Evolutionary conservation across 2,113 vertebrate species (phyloP), one percentile per base, ranked within the genome.

Genomic region (Lagenorhynchus albirostris): DNA sequence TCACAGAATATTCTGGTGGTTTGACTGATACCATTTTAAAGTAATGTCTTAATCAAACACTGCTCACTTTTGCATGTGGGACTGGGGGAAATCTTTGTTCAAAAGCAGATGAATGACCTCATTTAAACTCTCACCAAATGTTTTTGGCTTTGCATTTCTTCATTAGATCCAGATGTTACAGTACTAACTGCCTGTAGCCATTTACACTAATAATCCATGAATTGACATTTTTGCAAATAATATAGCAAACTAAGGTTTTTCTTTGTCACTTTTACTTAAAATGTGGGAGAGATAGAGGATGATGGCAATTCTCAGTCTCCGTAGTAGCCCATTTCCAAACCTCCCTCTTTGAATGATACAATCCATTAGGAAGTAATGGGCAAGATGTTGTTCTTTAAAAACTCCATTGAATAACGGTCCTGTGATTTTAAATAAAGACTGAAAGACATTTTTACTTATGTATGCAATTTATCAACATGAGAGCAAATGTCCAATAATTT

Each of bases 111-210:
- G 55, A 98, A 97, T 98, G 97, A 94, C 94, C 97, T 97, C 94
- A 97, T 97, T 98, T 98, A 96, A 98, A 97, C 67, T 10, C n/a
- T 4, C 41, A 83, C 62, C 89, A 92, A 93, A 21, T 85, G 9
- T 87, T 95, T 97, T 97, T 93, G 89, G 94, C 82, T 97, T 95
- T 93, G 84, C 21, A 89, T 97, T 96, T 95, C 31, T 98, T 98
- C 98, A 98, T 98, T 97, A 98, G 62, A 98, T 97, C 97, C 98
- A 98, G 98, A 98, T 98, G 98, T 97, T 94, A 94, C 25, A 71
- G 53, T 92, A 98, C 94, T 98, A 98, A 96, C 63, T 96, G 94
- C 86, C 94, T 96, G 33, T 87, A 94, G 94, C 26, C 89, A 87
- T 85, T 97, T 95, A 91, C 18, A 63, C 85, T 85, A 77, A 76